Evolutionary conservation across 2,888 invertebrate species (phyloP).

Genomic region (Drosophila rubida): DNA sequence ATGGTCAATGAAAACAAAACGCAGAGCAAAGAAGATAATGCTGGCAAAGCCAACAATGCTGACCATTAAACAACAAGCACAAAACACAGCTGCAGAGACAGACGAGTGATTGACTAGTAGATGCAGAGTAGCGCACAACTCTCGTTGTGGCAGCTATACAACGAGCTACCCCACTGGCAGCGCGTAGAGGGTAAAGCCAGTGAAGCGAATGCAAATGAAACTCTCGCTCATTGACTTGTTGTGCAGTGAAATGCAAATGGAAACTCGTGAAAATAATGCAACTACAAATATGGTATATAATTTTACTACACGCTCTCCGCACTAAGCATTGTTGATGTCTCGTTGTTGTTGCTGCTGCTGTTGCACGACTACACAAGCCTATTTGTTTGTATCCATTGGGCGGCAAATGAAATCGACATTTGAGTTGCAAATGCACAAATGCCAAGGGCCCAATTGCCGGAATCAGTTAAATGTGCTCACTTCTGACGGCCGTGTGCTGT

Average conservation of each 20-base stretch:
- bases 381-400: conserved; percentile 10
- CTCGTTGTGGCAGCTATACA: not conserved
- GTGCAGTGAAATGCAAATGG: conserved; percentile 44
- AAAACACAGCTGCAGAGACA: not conserved
- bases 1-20: conserved; percentile 41
- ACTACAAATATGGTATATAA: conserved; percentile 49
- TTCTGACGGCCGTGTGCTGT: not conserved
- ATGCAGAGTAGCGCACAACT: not conserved
- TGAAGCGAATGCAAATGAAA: conserved; percentile 22
- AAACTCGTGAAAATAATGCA: conserved; percentile 41
- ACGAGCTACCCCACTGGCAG: not conserved
- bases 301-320: conserved; percentile 25
- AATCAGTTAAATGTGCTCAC: conserved; percentile 25
- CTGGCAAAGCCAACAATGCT: conserved; percentile 22
- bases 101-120: not conserved
- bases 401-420: conserved; percentile 19
- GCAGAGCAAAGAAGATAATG: conserved; percentile 36
- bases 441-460: conserved; percentile 29
- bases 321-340: conserved; percentile 5
- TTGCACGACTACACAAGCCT: conserved; percentile 24
- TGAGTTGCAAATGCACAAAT: conserved; percentile 32
- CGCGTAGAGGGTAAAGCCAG: not conserved
- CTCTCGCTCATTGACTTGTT: conserved; percentile 33
- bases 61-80: conserved; percentile 23
- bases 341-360: conserved; percentile 5